phyloP scores from a whole-genome alignment of 2,888 invertebrate genomes.

The Thymelicus acteon region DNA sequence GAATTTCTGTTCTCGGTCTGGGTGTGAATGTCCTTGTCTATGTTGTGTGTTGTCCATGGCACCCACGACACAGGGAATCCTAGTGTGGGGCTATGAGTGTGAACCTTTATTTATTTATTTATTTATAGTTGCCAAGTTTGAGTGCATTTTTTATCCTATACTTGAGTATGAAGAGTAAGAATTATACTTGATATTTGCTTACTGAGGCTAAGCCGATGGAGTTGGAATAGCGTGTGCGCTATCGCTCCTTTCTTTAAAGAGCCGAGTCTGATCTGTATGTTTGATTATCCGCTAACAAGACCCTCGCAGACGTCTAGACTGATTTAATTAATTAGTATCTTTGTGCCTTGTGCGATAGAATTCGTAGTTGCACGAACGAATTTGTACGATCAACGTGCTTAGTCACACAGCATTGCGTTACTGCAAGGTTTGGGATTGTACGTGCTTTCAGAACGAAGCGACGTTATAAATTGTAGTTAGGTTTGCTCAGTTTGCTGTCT shows the following conservation, averaged over 20 bases:
- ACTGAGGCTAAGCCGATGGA: background rate
- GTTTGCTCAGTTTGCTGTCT: constrained; percentile 7
- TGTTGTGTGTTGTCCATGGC: too few species aligned
- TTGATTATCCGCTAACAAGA: constrained; percentile 40
- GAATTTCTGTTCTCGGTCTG: too few species aligned
- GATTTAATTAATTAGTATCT: constrained; percentile 42
- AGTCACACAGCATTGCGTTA: constrained; percentile 12
- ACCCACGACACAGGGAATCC: too few species aligned
- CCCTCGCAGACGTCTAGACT: constrained; percentile 41
- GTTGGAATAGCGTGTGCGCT: constrained; percentile 21
- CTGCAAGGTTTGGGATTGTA: constrained; percentile 5
- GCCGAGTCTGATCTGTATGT: constrained; percentile 25
- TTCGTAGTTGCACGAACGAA: constrained; percentile 38
- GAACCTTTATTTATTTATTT: too few species aligned
- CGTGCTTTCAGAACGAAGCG: constrained; percentile 20
- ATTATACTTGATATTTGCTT: background rate
- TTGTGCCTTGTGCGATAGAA: constrained; percentile 37
- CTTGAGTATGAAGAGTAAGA: too few species aligned
- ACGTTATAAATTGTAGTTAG: constrained; percentile 29
- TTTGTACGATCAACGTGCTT: constrained; percentile 20
- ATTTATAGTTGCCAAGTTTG: too few species aligned
- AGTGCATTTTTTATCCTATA: too few species aligned
- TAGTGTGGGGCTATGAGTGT: too few species aligned
- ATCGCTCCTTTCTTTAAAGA: constrained; percentile 25
- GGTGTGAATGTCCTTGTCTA: too few species aligned